Base-by-base conservation (phyloP, 2,797 vertebrate genomes). In the Molossus molossus region DNA sequence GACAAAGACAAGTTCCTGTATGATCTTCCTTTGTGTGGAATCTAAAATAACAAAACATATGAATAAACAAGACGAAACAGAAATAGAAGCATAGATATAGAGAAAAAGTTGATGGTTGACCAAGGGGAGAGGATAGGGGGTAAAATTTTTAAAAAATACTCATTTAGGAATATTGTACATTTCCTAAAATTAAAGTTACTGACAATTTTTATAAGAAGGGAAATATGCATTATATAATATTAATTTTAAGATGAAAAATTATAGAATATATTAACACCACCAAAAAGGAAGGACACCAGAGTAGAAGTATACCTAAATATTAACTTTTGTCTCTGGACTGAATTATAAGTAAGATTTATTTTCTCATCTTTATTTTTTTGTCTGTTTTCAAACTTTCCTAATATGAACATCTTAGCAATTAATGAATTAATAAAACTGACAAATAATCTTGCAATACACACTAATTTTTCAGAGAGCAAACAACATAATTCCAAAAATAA, bases 191-290 rank as follows among this genome's bases (percentile, higher is more conserved):
- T 75, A 87, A 55, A 62, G 69, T 91, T 73, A 73, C 2, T 69
- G 83, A 60, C 33, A 87, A 53, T 57, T 75, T 70, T 89, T 23
- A 80, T 72, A 79, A 18, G 17, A 15, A 75, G 25, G 20, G 6
- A 80, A 91, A 77, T 91, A 6, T 3, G 85, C 90, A n/a, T 82
- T 90, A 60, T 69, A 20, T 85, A 70, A 81, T 85, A 69, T 65
- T 93, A 91, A 89, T 65, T 86, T 83, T 13, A 67, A 94, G 95
- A 83, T 21, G 14, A 15, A 62, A 58, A 86, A 33, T 65, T 50
- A 53, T 27, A 37, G 83, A 45, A 55, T 65, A 21, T 55, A 15
- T 82, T 67, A 92, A 84, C 12, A 62, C 29, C 9, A 72, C 40
- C 21, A 37, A 45, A 40, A 92, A 75, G 14, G 6, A 80, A 50